Evolutionary conservation across 2,888 invertebrate genomes (phyloP).

Genomic region (Myopa testacea): DNA sequence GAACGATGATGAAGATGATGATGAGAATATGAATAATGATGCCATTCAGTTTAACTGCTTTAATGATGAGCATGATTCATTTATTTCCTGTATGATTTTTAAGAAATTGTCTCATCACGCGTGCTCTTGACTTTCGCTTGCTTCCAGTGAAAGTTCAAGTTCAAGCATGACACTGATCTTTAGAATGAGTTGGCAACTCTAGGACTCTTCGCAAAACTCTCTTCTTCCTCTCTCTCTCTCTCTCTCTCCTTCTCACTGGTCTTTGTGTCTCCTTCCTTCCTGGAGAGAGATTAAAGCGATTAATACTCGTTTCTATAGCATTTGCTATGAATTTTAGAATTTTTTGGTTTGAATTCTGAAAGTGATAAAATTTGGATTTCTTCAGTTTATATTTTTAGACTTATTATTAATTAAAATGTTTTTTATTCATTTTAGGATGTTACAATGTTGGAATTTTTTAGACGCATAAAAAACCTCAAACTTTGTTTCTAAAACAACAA

Average conservation of each 20-base stretch:
- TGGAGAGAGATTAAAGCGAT: no score
- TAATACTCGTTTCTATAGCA: no score
- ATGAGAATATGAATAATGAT: not conserved
- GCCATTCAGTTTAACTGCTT: not conserved
- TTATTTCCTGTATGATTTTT: conserved; percentile 15
- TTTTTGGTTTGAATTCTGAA: no score
- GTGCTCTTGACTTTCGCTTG: not conserved
- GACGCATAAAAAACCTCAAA: not conserved
- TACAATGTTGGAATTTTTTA: not conserved
- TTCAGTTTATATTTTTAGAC: no score
- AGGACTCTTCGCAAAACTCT: not conserved
- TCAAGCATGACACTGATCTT: not conserved
- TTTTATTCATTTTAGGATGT: no score
- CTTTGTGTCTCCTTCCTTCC: no score
- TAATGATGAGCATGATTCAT: not conserved
- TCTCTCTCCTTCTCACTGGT: no score
- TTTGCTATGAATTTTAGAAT: no score
- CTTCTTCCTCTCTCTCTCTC: no score
- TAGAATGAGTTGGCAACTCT: not conserved
- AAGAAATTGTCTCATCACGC: not conserved
- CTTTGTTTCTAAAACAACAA: no score
- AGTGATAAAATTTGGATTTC: no score
- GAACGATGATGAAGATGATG: not conserved
- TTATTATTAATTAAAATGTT: no score
- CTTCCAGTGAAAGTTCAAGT: conserved; percentile 11